Percentiles rank a stretch among this genome's conserved stretches.
Evolutionary conservation across 2,113 vertebrate species (phyloP).

Genomic region (Microcebus griseorufus): DNA sequence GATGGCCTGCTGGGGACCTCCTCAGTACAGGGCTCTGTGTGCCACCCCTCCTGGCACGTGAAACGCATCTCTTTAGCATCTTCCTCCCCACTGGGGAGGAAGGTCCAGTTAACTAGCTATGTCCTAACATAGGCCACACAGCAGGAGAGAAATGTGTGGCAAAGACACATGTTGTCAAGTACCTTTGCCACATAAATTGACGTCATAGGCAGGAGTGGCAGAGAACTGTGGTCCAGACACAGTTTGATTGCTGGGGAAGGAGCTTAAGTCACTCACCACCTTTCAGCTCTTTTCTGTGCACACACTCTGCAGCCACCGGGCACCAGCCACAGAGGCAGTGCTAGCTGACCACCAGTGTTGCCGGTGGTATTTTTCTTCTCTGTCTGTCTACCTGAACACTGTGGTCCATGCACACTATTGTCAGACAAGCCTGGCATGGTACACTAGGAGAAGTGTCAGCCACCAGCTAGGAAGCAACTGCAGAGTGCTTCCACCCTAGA

Average conservation of each 20-base stretch:
- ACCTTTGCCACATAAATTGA: background rate
- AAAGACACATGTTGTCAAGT: background rate
- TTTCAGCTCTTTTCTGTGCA: background rate
- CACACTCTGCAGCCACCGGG: too few species aligned
- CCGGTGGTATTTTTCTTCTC: background rate
- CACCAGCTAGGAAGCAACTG: background rate
- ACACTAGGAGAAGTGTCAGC: background rate
- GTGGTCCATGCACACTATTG: background rate
- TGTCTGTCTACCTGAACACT: background rate
- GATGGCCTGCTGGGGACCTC: fast-evolving
- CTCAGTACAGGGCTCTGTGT: background rate
- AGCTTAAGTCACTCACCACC: background rate
- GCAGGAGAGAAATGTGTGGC: background rate
- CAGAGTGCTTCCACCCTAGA: background rate
- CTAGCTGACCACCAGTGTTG: background rate
- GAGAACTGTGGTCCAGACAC: background rate
- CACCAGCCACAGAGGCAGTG: background rate
- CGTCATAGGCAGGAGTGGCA: background rate
- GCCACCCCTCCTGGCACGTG: background rate
- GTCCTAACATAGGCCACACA: background rate
- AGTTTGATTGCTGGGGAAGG: background rate
- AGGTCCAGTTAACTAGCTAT: background rate
- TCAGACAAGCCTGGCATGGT: too few species aligned
- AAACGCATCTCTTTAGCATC: background rate
- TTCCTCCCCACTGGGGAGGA: background rate